Percentiles rank a stretch among this genome's conserved stretches.
These are phyloP conservation scores for Allygus modestus DNA, from an alignment of 2,888 invertebrate genomes.

Conservation along the genomic window DNA sequence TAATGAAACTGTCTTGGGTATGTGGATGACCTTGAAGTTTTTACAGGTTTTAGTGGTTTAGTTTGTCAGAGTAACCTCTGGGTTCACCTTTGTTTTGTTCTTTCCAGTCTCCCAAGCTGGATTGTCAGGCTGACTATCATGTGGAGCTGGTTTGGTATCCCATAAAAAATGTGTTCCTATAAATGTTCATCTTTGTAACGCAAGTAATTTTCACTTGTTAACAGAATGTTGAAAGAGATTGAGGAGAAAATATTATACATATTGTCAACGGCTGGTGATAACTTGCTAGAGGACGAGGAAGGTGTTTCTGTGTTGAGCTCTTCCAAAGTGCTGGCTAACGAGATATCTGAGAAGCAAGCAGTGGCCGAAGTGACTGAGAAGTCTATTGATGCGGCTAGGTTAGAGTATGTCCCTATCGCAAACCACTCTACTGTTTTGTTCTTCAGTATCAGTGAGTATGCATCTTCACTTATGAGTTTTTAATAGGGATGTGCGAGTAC, in stretches of 20 bases:
- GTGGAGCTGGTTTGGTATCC: too few species aligned
- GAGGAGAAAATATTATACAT: slow-evolving; percentile 94
- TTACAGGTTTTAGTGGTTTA: too few species aligned
- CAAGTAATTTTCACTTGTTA: background rate
- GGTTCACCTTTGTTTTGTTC: too few species aligned
- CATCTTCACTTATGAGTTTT: too few species aligned
- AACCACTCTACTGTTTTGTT: slow-evolving; percentile 93
- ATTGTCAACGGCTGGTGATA: slow-evolving; percentile 84
- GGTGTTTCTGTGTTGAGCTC: slow-evolving; percentile 93
- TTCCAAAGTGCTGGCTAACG: slow-evolving; percentile 92
- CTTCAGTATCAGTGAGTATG: slow-evolving; percentile 87
- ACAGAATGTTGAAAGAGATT: slow-evolving; percentile 87
- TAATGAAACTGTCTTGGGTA: too few species aligned
- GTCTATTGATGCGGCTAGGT: slow-evolving; percentile 90
- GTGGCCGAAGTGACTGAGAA: slow-evolving; percentile 93
- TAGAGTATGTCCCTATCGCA: slow-evolving; percentile 94
- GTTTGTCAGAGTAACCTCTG: too few species aligned
- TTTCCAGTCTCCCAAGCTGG: too few species aligned
- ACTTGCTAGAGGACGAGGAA: slow-evolving; percentile 94
- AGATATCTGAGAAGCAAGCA: slow-evolving; percentile 93
- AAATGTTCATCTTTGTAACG: too few species aligned
- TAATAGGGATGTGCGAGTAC: too few species aligned
- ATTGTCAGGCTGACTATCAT: too few species aligned
- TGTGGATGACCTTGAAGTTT: too few species aligned
- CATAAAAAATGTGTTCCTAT: too few species aligned